phyloP scores from a whole-genome alignment of 2,797 vertebrate genomes.

The Champsocephalus gunnari region DNA sequence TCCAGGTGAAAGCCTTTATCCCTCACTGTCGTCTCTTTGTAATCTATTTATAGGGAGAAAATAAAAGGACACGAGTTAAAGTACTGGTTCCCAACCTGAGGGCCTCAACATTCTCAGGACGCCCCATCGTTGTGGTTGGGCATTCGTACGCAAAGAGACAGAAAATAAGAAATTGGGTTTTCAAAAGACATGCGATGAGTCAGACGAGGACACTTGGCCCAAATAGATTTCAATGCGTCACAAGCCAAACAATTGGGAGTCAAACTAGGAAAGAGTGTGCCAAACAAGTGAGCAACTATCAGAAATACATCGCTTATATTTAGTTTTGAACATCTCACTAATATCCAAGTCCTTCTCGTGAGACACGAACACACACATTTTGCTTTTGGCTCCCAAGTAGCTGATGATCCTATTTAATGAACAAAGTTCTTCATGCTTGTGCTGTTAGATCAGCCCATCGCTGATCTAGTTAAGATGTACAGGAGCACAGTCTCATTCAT shows the following conservation, averaged over 20 bases:
- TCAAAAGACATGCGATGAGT: no score
- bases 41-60: constrained; percentile 4
- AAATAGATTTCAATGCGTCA: neutral
- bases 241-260: neutral
- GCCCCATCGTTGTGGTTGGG: no score
- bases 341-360: neutral
- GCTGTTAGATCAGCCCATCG: constrained; percentile 10
- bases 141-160: no score
- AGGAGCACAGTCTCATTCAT: neutral
- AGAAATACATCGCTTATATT: neutral
- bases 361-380: neutral
- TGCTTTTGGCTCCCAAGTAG: neutral
- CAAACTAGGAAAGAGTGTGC: neutral
- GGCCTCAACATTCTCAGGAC: no score
- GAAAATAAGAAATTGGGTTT: no score
- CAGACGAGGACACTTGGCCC: no score
- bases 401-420: constrained; percentile 1
- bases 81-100: neutral
- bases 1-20: constrained; percentile 26
- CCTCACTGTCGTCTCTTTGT: neutral
- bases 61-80: neutral
- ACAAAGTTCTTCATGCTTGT: constrained; percentile 5
- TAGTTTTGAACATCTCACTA: neutral
- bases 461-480: neutral
- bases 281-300: neutral